Conservation (phyloP, 2,113 vertebrate species). For the Arothron firmamentum region DNA sequence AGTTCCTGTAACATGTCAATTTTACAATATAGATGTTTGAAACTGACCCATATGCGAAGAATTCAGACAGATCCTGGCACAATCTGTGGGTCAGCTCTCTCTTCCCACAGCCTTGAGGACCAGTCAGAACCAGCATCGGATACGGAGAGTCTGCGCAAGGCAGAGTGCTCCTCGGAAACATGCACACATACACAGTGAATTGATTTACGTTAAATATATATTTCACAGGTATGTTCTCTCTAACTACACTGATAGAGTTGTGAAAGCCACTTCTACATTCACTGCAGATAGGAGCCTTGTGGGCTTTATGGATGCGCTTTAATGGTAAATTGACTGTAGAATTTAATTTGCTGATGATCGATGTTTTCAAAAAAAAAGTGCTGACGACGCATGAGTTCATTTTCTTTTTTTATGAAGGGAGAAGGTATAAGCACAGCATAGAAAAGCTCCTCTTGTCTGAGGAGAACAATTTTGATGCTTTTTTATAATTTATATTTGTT, state of each 20-base stretch:
- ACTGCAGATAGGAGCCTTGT: conserved; percentile 17
- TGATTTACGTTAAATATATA: too few species aligned
- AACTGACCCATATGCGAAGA: conserved; percentile 86
- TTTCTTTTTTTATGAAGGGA: conserved; percentile 8
- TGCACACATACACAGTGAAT: conserved; percentile 7
- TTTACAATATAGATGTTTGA: not conserved
- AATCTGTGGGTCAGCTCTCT: conserved; percentile 83
- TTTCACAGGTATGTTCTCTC: not conserved
- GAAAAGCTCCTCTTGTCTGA: conserved; percentile 12
- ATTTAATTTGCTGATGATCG: conserved; percentile 57
- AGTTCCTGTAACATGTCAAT: not conserved
- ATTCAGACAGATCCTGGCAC: conserved; percentile 81
- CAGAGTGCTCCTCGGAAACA: conserved; percentile 76
- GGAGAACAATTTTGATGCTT: conserved; percentile 12
- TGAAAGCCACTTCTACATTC: conserved; percentile 20
- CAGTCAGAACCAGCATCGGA: conserved; percentile 86
- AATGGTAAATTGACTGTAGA: conserved; percentile 41
- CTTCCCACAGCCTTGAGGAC: conserved; percentile 85
- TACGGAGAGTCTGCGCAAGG: conserved; percentile 78
- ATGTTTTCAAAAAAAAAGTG: conserved; percentile 41
- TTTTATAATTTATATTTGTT: conserved; percentile 6
- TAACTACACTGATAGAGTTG: conserved; percentile 1
- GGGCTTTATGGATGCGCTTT: conserved; percentile 35
- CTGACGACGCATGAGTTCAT: conserved; percentile 38
- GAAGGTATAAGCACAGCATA: conserved; percentile 23